Base-by-base conservation (phyloP, 2,888 invertebrate genomes). In the Creontiades dilutus region DNA sequence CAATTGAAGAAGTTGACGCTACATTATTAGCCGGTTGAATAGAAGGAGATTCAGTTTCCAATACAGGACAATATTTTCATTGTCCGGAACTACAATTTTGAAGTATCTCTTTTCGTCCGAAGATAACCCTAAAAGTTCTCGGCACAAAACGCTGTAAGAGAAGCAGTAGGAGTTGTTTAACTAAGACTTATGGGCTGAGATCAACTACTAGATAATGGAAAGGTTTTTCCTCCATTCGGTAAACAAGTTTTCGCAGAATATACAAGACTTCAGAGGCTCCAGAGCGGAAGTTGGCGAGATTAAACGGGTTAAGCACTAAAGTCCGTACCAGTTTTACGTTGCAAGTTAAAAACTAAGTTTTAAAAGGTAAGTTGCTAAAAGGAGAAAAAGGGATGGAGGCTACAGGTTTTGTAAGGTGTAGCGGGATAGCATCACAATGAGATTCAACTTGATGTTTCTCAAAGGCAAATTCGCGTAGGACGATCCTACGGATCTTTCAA, bases 261-360 rank as follows among this genome's bases (percentile, higher is more conserved):
- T 47, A 82, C 48, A 82, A 82, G 82, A 82, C 82, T 82, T 82
- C 19, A 47, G 52, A 52, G 19, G 27, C 52, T 28, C 52, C 52
- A 7, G 48, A 19, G 82, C 52, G 82, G 82, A 82, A 82, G 82
- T 82, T 82, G 82, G 52, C 82, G 82, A 82, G 82, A 82, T 82
- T 82, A 82, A 82, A 82, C 82, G 82, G 82, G 52, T 82, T 52
- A 82, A 82, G 82, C 82, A 48, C 82, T 52, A 55, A 82, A 52
- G 82, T 82, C 82, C 52, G 82, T 55, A 5, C 82, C 52, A 82
- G 82, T 82, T 82, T 7, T 82, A 68, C 82, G 47, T 5, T 82
- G 48, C 19, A 52, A 47, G 52, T 82, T 52, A 61, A 61, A 85
- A 85, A 52, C 57, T 37, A 46, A 78, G 61, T 57, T 85, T 85